Evolutionary conservation across 2,113 vertebrate genomes (phyloP).

Genomic region (Rhea pennata): DNA sequence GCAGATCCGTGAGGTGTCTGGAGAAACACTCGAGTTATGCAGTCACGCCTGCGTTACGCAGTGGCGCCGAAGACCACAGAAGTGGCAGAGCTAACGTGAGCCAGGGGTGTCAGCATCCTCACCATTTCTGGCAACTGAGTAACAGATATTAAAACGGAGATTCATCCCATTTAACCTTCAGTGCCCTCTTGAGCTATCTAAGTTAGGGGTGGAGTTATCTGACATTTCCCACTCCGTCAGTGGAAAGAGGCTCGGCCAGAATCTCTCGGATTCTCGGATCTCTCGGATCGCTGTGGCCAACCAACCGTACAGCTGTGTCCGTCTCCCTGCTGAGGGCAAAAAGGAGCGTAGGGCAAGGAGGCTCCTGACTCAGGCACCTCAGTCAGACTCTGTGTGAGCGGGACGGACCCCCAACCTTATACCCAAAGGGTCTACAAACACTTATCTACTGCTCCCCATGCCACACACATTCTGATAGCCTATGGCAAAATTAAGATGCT

Average conservation of each 20-base stretch:
- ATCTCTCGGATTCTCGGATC: too few species aligned
- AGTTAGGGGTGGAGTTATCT: not conserved
- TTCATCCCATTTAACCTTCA: not conserved
- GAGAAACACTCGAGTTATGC: not conserved
- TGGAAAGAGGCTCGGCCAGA: not conserved
- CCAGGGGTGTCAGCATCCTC: not conserved
- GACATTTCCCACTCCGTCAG: not conserved
- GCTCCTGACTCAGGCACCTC: not conserved
- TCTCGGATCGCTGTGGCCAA: not conserved
- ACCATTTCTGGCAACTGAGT: not conserved
- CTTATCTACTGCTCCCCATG: not conserved
- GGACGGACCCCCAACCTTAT: not conserved
- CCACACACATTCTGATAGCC: not conserved
- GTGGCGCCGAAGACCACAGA: not conserved
- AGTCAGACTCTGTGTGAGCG: not conserved
- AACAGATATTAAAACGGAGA: not conserved
- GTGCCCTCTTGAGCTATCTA: not conserved
- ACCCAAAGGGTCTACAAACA: not conserved
- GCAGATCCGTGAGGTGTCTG: not conserved
- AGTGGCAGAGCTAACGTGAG: not conserved
- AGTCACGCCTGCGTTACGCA: rapidly evolving
- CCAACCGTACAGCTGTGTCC: too few species aligned
- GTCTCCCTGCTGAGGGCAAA: not conserved
- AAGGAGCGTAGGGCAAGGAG: not conserved
- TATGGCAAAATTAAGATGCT: not conserved